Base-by-base conservation (phyloP, 2,113 vertebrate species). In the Solea senegalensis region DNA sequence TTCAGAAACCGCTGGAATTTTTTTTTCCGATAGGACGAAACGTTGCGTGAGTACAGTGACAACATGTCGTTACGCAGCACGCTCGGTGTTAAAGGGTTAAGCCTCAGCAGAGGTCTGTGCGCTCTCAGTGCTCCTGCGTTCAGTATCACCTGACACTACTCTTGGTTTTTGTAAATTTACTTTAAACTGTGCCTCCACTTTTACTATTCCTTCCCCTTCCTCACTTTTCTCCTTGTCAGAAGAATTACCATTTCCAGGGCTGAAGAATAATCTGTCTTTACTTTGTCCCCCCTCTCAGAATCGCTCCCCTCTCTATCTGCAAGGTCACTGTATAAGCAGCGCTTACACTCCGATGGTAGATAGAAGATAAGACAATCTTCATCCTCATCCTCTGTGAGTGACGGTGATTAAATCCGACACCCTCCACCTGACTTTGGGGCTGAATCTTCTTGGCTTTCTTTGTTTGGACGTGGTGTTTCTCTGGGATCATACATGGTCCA, bases 401-500 rank as follows among this genome's bases (percentile, higher is more conserved):
- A 76, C 5, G 45, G 41, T 77, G 61, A 75, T 72, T 59, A 61
- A 66, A 74, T 76, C 53, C 68, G 74, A 78, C 67, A 75, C 9
- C 9, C 12, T 1, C 21, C 21, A 21, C 21, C 13, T 56, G 71
- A 64, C 53, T 65, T 61, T 59, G 54, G 21, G 57, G 16, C 21
- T 27, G 63, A 64, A 59, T 62, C 26, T 11, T n/a, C 50, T 69
- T n/a, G 56, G 41, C 52, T 62, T 59, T 53, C 55, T 53, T 75
- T n/a, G 16, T 78, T 68, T 65, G 16, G 57, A 71, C 48, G 16
- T 26, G 52, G 49, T 41, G 63, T 51, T 28, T 67, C 63, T 44
- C 43, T 66, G 50, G 46, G 59, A 77, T 80, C 69, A 55, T 58
- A 65, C 64, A 57, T 39, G 50, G 57, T 76, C 28, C 50, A 68